Evolutionary conservation across 92 coral and sea anemone genomes (phyloP).

Genomic region (Paramuricea clavata): DNA sequence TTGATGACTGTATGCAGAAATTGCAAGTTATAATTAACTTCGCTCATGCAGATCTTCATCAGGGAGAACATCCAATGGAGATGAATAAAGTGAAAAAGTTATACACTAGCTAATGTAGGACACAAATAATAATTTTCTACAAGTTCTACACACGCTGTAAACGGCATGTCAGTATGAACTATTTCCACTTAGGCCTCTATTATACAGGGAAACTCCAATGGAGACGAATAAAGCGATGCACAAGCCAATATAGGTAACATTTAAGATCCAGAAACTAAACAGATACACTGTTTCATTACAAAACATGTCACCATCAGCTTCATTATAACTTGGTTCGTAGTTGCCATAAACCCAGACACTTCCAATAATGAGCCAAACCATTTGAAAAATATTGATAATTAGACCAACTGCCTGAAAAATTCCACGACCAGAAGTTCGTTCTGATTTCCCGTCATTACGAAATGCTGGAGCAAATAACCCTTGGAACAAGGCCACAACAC

Average conservation of each 20-base stretch:
- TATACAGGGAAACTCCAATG: background rate
- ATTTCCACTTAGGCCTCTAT: constrained; percentile 20
- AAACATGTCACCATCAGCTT: background rate
- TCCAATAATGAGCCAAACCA: constrained; percentile 93
- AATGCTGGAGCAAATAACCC: constrained; percentile 78
- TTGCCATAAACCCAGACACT: constrained; percentile 91
- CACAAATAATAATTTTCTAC: no score
- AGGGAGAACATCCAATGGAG: no score
- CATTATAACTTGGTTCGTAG: constrained; percentile 66
- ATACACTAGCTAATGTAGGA: no score
- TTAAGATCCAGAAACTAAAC: constrained; percentile 94
- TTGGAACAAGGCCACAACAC: constrained; percentile 89
- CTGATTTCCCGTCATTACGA: constrained; percentile 37
- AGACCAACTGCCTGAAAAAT: constrained; percentile 59
- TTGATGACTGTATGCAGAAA: no score
- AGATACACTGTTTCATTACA: constrained; percentile 86
- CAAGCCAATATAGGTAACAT: constrained; percentile 79
- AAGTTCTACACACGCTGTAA: background rate
- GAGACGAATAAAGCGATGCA: constrained; percentile 11
- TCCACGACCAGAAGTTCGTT: constrained; percentile 51
- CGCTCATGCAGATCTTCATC: no score
- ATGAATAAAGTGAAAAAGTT: no score
- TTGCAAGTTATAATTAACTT: no score
- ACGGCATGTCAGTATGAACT: background rate
- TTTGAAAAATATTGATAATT: constrained; percentile 83